These are phyloP conservation scores for Thoracochromis brauschi DNA, from an alignment of 2,113 vertebrate genomes.

Conservation along the genomic window DNA sequence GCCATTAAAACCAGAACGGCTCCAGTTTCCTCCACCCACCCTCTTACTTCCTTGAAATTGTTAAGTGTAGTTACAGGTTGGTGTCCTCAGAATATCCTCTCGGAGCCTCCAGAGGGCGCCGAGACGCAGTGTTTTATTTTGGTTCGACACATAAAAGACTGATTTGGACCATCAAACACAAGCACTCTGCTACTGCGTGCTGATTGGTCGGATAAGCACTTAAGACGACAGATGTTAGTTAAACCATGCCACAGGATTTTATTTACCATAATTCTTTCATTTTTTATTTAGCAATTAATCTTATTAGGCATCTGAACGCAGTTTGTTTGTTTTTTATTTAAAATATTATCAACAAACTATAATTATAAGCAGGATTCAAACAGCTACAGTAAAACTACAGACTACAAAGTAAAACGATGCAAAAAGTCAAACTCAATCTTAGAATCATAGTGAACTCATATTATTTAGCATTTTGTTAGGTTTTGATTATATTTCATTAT, in stretches of 20 bases:
- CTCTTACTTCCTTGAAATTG: neutral
- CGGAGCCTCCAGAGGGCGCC: neutral
- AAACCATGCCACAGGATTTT: neutral
- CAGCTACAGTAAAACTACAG: neutral
- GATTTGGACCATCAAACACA: neutral
- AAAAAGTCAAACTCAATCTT: neutral
- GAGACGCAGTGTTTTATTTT: neutral
- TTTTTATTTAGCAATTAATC: neutral
- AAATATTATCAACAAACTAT: neutral
- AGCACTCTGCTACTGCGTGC: neutral
- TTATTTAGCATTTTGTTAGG: neutral
- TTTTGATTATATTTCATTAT: neutral
- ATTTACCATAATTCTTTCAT: rapidly evolving
- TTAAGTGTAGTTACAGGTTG: neutral
- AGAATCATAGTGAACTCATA: neutral
- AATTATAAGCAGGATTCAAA: neutral
- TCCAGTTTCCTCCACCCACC: neutral
- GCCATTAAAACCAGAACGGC: neutral
- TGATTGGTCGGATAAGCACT: neutral
- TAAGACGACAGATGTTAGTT: neutral
- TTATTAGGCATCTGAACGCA: neutral
- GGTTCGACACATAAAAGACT: neutral
- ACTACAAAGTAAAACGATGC: neutral
- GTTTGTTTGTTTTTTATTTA: neutral
- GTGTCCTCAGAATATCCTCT: neutral